Evolutionary conservation across 1,140 invertebrate species (phyloP).

Genomic region (Galendromus occidentalis): DNA sequence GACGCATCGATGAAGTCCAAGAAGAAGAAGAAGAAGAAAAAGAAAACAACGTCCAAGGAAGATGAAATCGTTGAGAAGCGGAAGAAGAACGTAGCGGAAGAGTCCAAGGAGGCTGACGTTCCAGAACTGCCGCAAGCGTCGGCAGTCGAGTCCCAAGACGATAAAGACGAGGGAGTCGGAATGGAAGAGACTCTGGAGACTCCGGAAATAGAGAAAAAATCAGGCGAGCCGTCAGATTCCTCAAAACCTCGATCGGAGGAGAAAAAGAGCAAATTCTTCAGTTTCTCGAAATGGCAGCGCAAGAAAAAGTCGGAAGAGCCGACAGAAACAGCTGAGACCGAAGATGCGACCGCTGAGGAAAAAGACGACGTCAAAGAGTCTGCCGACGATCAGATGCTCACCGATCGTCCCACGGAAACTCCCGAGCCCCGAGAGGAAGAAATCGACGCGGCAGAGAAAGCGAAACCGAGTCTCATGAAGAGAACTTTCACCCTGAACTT

Average conservation of each 20-base stretch:
- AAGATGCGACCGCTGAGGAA: background rate
- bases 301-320: too few relatives aligned
- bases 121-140: too few relatives aligned
- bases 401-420: background rate
- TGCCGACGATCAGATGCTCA: background rate
- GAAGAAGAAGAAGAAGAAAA: background rate
- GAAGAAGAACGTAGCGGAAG: background rate
- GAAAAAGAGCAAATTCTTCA: too few relatives aligned
- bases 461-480: background rate
- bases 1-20: background rate
- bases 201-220: too few relatives aligned
- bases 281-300: too few relatives aligned
- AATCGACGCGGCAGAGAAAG: background rate
- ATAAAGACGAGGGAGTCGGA: too few relatives aligned
- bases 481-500: background rate
- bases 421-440: background rate
- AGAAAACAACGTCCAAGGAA: background rate
- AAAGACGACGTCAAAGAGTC: background rate
- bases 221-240: too few relatives aligned
- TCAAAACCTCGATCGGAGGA: too few relatives aligned
- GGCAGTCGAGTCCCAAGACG: too few relatives aligned
- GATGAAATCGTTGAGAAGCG: background rate
- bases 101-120: background rate
- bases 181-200: too few relatives aligned
- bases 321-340: background rate